Conservation (phyloP, 92 coral and sea anemone species). For the Zoanthus solanderi region DNA sequence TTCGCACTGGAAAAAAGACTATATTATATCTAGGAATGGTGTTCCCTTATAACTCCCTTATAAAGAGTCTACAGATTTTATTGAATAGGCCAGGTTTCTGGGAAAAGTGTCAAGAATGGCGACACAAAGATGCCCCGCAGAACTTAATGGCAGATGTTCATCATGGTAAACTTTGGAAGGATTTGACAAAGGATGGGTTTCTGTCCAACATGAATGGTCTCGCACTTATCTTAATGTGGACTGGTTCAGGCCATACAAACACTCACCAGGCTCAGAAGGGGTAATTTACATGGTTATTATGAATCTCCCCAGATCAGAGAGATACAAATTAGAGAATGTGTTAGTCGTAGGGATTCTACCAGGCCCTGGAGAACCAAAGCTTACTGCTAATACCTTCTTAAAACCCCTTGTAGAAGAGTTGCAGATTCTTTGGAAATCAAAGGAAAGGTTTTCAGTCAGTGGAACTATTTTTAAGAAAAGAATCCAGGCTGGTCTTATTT, state of each 20-base stretch:
- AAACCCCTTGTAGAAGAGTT: conserved; percentile 73
- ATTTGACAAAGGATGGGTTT: conserved; percentile 49
- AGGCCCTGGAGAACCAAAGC: conserved; percentile 75
- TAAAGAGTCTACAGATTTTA: conserved; percentile 30
- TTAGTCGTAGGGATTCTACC: conserved; percentile 65
- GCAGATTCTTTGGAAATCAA: conserved; percentile 49
- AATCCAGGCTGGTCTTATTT: conserved; percentile 60
- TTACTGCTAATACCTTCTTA: conserved; percentile 65
- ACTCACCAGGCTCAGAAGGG: conserved; percentile 72
- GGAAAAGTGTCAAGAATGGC: conserved; percentile 65
- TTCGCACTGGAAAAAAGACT: conserved; percentile 52
- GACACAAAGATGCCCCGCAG: background rate
- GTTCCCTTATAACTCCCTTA: conserved; percentile 58
- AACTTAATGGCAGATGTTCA: conserved; percentile 49
- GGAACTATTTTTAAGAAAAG: conserved; percentile 51
- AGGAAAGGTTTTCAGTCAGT: conserved; percentile 44
- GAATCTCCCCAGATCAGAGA: conserved; percentile 46
- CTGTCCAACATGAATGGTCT: conserved; percentile 43
- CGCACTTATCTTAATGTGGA: conserved; percentile 72
- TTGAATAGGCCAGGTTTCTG: conserved; percentile 61
- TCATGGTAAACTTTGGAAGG: conserved; percentile 65
- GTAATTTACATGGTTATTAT: conserved; percentile 64
- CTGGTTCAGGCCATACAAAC: conserved; percentile 78
- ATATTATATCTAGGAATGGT: conserved; percentile 70
- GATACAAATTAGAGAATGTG: conserved; percentile 59